Percentiles rank a stretch among this genome's conserved stretches.
These are phyloP conservation scores for Nettapus auritus DNA, from an alignment of 2,113 vertebrate species.

Conservation along the genomic window DNA sequence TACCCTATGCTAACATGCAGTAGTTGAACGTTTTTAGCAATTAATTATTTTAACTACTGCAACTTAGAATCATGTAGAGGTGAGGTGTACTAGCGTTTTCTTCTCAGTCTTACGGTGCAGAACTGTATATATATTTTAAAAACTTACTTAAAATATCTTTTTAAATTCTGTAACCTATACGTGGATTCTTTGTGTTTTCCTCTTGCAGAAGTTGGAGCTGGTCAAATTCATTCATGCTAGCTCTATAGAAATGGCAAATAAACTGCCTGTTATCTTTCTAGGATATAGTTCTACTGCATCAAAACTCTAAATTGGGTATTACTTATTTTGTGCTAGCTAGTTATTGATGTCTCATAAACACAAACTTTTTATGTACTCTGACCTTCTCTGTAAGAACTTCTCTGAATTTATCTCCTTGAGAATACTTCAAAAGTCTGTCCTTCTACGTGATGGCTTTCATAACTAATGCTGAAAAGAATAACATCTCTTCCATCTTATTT, in stretches of 20 bases:
- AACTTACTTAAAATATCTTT: constrained; percentile 8
- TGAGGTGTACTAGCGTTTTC: neutral
- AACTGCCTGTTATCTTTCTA: neutral
- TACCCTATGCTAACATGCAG: neutral
- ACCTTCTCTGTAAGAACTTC: neutral
- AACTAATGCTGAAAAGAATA: constrained; percentile 22
- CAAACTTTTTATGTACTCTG: neutral
- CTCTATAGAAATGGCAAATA: neutral
- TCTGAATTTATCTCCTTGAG: neutral
- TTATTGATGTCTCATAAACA: neutral
- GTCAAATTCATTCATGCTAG: neutral
- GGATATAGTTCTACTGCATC: neutral
- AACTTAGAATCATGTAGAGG: constrained; percentile 4
- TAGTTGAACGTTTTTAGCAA: neutral
- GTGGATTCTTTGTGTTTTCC: neutral
- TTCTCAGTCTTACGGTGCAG: neutral
- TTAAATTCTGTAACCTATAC: neutral
- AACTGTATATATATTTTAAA: neutral
- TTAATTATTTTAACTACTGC: constrained; percentile 44
- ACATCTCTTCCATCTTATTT: neutral
- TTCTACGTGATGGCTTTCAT: neutral
- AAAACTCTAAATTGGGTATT: neutral
- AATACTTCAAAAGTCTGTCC: neutral
- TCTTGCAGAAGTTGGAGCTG: neutral
- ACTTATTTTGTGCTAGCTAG: neutral